Base-by-base conservation (phyloP, 1,140 invertebrate species). In the Brachionus koreanus region DNA sequence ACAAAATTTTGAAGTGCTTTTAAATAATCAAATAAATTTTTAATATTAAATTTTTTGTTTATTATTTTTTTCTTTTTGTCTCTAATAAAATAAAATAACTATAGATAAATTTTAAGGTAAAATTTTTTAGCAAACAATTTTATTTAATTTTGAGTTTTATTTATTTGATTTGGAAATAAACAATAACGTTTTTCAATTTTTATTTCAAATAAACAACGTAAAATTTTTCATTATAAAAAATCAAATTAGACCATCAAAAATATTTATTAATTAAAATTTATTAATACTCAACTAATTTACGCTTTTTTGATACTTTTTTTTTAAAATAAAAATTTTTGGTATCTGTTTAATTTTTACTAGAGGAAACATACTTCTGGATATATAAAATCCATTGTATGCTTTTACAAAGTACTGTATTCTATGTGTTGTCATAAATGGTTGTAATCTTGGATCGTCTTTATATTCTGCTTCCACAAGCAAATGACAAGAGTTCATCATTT, bases 251-350 rank as follows among this genome's bases (percentile, higher is more conserved):
- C n/a, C n/a, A n/a, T n/a, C n/a, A 61, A 61, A 23, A 12, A 61
- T 5, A 61, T 9, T 7, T 61, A 5, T 61, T 61, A n/a, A n/a
- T 16, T 16, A 61, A 16, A n/a, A n/a, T 13, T 61, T 61, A 61
- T 16, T 16, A 16, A 2, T 2, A 72, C 23, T 33, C 16, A 29
- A 72, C n/a, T 72, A 10, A 19, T 33, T 72, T 75, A 3, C 2
- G 25, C 37, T 39, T 43, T 39, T 0, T 75, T 6, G 13, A 29
- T n/a, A n/a, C 3, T 75, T 75, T 77, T 61, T 57, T 61, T 79
- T 79, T 23, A 79, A 19, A 79, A 79, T 79, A 43, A 61, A 79
- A 35, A 79, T 61, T 79, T 79, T 79, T 5, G 76, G 76, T 9
- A 57, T 65, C 19, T 29, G 0, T 79, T 65, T 57, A 37, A 79